Conservation (phyloP, 2,888 invertebrate species). For the Pseudanteris insignis region DNA sequence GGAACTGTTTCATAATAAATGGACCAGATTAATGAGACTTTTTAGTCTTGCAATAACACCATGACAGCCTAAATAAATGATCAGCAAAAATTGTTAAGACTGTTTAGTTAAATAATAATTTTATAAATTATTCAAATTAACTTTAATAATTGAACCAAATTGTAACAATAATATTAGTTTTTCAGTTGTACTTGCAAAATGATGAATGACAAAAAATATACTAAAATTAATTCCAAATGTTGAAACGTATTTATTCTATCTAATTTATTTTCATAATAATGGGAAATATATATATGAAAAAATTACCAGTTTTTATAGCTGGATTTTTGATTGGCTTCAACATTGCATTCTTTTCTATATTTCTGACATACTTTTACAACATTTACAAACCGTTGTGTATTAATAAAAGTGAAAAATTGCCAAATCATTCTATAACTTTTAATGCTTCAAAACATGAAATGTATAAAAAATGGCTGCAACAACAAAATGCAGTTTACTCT, state of each 20-base stretch:
- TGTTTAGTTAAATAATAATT: no score
- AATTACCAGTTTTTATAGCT: constrained; percentile 4
- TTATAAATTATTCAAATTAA: no score
- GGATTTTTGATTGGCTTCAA: constrained; percentile 29
- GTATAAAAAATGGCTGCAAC: constrained; percentile 54
- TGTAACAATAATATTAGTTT: no score
- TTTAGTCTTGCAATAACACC: no score
- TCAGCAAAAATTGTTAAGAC: no score
- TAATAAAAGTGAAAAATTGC: neutral
- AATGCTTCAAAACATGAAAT: constrained; percentile 30
- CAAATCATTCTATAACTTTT: constrained; percentile 1
- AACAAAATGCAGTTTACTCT: constrained; percentile 39
- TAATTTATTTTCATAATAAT: constrained; percentile 5
- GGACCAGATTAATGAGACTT: no score
- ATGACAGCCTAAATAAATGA: no score
- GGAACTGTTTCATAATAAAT: no score
- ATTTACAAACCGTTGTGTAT: constrained; percentile 11
- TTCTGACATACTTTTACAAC: constrained; percentile 3
- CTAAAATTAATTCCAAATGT: no score
- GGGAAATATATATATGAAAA: neutral
- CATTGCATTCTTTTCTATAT: constrained; percentile 5
- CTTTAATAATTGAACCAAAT: neutral
- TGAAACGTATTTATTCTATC: no score
- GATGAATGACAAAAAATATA: no score
- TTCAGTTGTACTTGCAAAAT: no score